Evolutionary conservation across 2,113 vertebrate species (phyloP).

Genomic region (Nyctibius bracteatus): DNA sequence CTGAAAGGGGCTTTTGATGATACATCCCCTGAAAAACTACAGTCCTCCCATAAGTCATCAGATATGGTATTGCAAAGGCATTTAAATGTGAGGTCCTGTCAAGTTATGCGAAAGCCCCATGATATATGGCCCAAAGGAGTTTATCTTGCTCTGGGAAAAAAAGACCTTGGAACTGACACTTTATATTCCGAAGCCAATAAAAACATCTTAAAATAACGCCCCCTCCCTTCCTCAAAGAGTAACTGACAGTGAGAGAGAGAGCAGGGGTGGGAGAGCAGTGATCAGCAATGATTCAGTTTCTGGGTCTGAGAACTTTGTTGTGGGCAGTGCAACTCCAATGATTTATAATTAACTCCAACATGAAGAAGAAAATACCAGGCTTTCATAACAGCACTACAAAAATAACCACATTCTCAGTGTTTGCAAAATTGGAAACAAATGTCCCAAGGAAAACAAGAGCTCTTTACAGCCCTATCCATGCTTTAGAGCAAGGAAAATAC

Average conservation of each 20-base stretch:
- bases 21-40: slow-evolving; percentile 63
- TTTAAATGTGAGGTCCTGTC: slow-evolving; percentile 80
- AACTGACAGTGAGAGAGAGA: slow-evolving; percentile 72
- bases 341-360: slow-evolving; percentile 86
- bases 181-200: slow-evolving; percentile 85
- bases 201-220: slow-evolving; percentile 94
- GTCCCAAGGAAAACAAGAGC: slow-evolving; percentile 80
- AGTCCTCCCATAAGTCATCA: slow-evolving; percentile 69
- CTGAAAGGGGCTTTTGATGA: slow-evolving; percentile 76
- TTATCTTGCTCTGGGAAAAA: slow-evolving; percentile 95
- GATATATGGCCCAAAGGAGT: slow-evolving; percentile 85
- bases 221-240: slow-evolving; percentile 72
- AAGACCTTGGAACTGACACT: slow-evolving; percentile 87
- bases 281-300: slow-evolving; percentile 78
- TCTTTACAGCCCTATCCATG: slow-evolving; percentile 71
- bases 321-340: slow-evolving; percentile 76
- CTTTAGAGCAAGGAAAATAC: slow-evolving; percentile 77
- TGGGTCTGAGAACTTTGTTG: slow-evolving; percentile 84
- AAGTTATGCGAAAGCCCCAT: slow-evolving; percentile 81
- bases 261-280: slow-evolving; percentile 65
- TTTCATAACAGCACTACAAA: slow-evolving; percentile 84
- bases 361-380: slow-evolving; percentile 88
- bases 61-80: slow-evolving; percentile 71
- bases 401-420: slow-evolving; percentile 82
- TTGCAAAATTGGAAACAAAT: slow-evolving; percentile 90